Evolutionary conservation across 1,140 invertebrate species (phyloP).

Genomic region (Colletes latitarsis): DNA sequence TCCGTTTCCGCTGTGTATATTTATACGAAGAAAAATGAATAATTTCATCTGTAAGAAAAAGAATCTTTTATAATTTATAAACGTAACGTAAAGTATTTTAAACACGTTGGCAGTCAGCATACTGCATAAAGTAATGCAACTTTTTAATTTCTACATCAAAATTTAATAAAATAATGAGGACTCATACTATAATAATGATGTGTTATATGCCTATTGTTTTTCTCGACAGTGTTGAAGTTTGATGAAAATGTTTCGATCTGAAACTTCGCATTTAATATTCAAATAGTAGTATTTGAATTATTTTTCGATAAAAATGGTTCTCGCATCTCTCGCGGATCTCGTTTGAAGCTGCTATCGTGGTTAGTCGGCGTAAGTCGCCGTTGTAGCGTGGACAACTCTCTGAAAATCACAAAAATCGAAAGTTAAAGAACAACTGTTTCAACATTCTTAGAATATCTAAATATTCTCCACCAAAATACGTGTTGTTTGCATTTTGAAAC

Average conservation of each 20-base stretch:
- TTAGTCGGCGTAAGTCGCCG: conserved; percentile 39
- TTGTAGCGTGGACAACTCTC: conserved; percentile 53
- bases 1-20: too few relatives aligned
- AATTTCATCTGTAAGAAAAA: too few relatives aligned
- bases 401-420: conserved; percentile 31
- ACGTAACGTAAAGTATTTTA: background rate
- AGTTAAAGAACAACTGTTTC: too few relatives aligned
- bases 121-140: too few relatives aligned
- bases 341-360: background rate
- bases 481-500: too few relatives aligned
- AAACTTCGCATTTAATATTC: background rate
- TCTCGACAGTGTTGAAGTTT: background rate
- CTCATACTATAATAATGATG: background rate
- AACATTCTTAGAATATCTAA: too few relatives aligned
- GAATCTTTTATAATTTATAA: too few relatives aligned
- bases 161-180: background rate
- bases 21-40: too few relatives aligned
- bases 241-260: background rate
- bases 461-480: too few relatives aligned
- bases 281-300: conserved; percentile 1
- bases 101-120: too few relatives aligned
- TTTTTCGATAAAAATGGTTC: conserved; percentile 28
- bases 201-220: background rate
- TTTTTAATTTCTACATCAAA: background rate
- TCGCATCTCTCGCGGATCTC: conserved; percentile 39